These are phyloP conservation scores for Pogonophryne albipinna DNA, from an alignment of 2,797 vertebrate genomes.

Conservation along the genomic window DNA sequence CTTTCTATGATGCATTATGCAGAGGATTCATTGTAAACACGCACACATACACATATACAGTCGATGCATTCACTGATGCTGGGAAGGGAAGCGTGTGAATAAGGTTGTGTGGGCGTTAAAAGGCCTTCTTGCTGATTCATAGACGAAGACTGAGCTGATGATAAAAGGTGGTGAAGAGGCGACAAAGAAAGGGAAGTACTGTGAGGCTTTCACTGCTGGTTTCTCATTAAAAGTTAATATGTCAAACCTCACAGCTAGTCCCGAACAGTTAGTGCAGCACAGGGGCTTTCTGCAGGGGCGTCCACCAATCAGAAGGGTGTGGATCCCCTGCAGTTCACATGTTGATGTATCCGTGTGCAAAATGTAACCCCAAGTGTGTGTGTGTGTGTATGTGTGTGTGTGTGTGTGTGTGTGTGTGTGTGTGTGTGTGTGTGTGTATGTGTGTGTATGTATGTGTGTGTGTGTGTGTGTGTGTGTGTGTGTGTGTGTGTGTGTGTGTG, in stretches of 20 bases:
- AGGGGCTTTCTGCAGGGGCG: neutral
- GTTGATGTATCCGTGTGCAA: too few species aligned
- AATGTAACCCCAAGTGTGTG: too few species aligned
- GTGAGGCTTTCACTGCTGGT: neutral
- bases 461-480: too few species aligned
- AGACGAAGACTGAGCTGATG: slow-evolving; percentile 14
- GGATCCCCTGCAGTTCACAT: too few species aligned
- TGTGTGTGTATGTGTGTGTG: too few species aligned
- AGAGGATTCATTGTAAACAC: neutral
- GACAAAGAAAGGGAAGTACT: neutral
- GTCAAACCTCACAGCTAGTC: neutral
- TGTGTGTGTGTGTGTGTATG: too few species aligned
- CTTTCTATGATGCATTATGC: slow-evolving; percentile 31
- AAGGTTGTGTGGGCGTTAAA: slow-evolving; percentile 30
- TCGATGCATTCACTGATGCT: slow-evolving; percentile 19
- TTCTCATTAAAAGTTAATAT: neutral
- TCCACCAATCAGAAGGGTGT: too few species aligned
- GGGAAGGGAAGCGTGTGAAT: slow-evolving; percentile 19
- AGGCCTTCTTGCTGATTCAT: slow-evolving; percentile 33
- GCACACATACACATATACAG: neutral
- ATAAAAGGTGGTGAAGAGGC: slow-evolving; percentile 22
- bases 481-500: neutral
- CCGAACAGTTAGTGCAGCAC: neutral
- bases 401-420: too few species aligned
- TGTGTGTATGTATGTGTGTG: neutral